Evolutionary conservation across 2,888 invertebrate species (phyloP).

Genomic region (Diarsia brunnea): DNA sequence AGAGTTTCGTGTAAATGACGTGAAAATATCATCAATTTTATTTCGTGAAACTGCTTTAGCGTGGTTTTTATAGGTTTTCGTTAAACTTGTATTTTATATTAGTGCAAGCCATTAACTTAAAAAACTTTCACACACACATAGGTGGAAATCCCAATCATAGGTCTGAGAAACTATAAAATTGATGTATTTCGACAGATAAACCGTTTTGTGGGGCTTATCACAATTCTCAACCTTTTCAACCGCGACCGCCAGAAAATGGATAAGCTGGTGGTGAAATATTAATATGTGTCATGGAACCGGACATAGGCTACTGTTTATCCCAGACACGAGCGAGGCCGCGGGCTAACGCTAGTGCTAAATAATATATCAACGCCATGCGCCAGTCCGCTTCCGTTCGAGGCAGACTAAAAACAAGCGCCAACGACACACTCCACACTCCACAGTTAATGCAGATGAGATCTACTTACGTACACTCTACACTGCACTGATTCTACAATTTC

Average conservation of each 20-base stretch:
- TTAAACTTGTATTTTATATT: not conserved
- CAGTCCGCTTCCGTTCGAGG: slow-evolving; percentile 44
- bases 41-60: not conserved
- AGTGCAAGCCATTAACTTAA: not conserved
- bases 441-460: slow-evolving; percentile 46
- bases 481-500: slow-evolving; percentile 50
- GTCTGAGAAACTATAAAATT: not conserved
- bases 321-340: slow-evolving; percentile 12
- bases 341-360: slow-evolving; percentile 35
- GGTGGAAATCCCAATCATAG: not conserved
- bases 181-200: not conserved
- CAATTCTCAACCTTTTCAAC: not conserved
- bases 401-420: slow-evolving; percentile 44
- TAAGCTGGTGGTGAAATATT: not conserved
- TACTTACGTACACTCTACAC: slow-evolving; percentile 28
- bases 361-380: slow-evolving; percentile 55
- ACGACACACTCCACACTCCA: slow-evolving; percentile 33
- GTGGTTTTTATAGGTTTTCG: not conserved
- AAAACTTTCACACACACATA: not conserved
- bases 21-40: not conserved
- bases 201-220: not conserved
- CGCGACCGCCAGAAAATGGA: slow-evolving; percentile 1
- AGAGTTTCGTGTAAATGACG: not conserved
- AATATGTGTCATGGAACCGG: slow-evolving; percentile 7
- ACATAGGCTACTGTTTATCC: slow-evolving; percentile 25